A percentile compares a stretch with the other conserved stretches of the same genome.
Evolutionary conservation across 2,113 vertebrate species (phyloP).

Genomic region (Poicephalus meyeri): DNA sequence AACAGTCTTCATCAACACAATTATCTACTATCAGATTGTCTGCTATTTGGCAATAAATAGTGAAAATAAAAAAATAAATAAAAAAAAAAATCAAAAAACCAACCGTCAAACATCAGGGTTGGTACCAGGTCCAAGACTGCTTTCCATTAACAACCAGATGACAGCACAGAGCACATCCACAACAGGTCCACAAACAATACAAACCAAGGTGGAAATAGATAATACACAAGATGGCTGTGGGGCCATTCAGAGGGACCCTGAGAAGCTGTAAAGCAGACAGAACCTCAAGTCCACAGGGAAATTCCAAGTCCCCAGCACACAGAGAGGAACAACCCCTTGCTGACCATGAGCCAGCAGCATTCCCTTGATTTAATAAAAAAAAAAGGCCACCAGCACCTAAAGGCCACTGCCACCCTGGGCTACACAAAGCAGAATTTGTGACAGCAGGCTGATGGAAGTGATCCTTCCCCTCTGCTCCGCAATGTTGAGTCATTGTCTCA

Average conservation of each 20-base stretch:
- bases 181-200: background rate
- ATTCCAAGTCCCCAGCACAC: background rate
- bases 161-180: background rate
- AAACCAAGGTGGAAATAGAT: background rate
- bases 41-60: background rate
- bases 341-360: background rate
- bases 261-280: background rate
- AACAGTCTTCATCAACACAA: background rate
- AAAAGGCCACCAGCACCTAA: background rate
- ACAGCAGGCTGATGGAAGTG: background rate
- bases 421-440: background rate
- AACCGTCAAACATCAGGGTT: background rate
- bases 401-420: background rate
- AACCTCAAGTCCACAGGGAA: background rate
- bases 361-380: background rate
- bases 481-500: background rate
- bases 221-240: background rate
- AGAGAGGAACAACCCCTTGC: background rate
- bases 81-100: background rate
- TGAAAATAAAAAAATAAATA: background rate
- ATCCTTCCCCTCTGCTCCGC: background rate
- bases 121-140: background rate
- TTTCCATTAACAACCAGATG: background rate
- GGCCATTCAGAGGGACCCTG: background rate
- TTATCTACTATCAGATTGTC: no score